These are phyloP conservation scores for Lysiphlebus fabarum DNA, from an alignment of 1,140 invertebrate species.

Conservation along the genomic window DNA sequence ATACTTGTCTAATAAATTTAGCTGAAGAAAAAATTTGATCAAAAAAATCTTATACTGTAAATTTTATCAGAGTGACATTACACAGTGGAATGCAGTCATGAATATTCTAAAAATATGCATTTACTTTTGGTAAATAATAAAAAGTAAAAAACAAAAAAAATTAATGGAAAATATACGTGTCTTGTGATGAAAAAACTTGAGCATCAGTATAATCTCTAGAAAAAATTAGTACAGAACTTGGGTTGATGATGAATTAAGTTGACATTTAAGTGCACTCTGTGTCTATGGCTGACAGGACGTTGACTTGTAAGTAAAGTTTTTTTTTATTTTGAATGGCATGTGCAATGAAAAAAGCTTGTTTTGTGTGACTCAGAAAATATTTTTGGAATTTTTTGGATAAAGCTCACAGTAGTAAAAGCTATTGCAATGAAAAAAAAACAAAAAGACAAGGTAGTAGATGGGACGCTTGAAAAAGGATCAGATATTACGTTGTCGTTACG, in stretches of 20 bases:
- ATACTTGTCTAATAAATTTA: too few species aligned
- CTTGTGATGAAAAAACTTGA: not conserved
- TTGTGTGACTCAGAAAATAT: too few species aligned
- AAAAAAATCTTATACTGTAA: too few species aligned
- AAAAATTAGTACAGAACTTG: not conserved
- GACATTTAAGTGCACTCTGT: constrained; percentile 19
- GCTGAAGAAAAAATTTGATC: too few species aligned
- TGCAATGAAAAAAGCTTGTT: not conserved
- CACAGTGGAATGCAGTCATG: too few species aligned
- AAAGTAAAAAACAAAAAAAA: too few species aligned
- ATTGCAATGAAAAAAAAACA: not conserved
- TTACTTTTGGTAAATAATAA: too few species aligned
- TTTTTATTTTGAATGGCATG: not conserved
- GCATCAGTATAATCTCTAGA: not conserved
- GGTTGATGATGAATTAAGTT: constrained; percentile 13
- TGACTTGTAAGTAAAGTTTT: constrained; percentile 21
- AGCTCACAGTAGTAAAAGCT: too few species aligned
- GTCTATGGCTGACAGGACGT: constrained; percentile 21
- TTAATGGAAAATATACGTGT: too few species aligned
- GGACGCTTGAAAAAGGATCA: constrained; percentile 6
- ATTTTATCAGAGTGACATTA: too few species aligned
- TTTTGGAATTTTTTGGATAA: too few species aligned
- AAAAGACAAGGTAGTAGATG: constrained; percentile 1
- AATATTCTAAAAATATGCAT: too few species aligned
- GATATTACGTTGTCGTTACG: constrained; percentile 28